phyloP scores from a whole-genome alignment of 2,797 vertebrate species.

The Catostomus latipinnis region DNA sequence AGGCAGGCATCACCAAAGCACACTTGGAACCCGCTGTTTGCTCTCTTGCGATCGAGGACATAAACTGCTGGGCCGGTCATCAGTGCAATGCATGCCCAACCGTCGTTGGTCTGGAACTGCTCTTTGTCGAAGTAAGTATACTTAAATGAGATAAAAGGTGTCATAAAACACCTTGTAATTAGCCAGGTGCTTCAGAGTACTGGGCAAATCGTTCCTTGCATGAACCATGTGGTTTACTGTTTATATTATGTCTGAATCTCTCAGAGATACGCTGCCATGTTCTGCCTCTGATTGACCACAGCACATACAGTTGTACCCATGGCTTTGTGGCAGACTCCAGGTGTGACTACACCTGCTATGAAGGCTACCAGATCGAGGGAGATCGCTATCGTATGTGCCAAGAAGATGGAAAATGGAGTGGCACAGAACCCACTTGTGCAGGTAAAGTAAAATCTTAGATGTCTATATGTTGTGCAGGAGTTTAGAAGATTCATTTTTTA shows the following conservation, averaged over 20 bases:
- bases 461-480: no score
- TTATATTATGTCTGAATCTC: constrained; percentile 47
- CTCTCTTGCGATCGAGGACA: constrained; percentile 88
- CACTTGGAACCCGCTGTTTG: constrained; percentile 87
- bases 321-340: constrained; percentile 88
- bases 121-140: constrained; percentile 87
- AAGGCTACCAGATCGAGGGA: constrained; percentile 88
- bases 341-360: constrained; percentile 87
- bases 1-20: constrained; percentile 82
- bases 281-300: constrained; percentile 82
- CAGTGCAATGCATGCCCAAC: constrained; percentile 83
- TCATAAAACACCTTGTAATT: neutral
- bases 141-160: constrained; percentile 4
- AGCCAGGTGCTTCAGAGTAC: neutral
- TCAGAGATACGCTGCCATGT: constrained; percentile 87
- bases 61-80: constrained; percentile 82
- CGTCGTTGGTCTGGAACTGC: constrained; percentile 91
- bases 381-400: constrained; percentile 86
- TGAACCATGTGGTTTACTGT: constrained; percentile 14
- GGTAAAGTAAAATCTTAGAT: constrained; percentile 72
- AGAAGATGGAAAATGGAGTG: constrained; percentile 86
- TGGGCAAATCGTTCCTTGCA: neutral
- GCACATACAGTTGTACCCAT: constrained; percentile 86
- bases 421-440: constrained; percentile 87
- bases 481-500: neutral